Conservation (phyloP, 2,888 invertebrate species). For the Ophonus ardosiacus region DNA sequence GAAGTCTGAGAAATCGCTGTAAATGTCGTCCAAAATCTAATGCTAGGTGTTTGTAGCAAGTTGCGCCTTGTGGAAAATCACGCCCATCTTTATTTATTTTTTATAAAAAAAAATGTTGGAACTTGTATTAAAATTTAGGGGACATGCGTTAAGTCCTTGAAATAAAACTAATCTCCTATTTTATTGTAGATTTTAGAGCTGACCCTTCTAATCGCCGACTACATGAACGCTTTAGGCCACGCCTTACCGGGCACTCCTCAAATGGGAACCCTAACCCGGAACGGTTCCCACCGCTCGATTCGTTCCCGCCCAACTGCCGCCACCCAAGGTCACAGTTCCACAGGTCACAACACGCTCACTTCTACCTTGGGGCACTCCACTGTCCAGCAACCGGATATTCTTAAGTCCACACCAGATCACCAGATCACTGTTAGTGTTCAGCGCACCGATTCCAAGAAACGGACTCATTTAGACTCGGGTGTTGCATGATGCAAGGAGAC, state of each 20-base stretch:
- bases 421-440: constrained; percentile 72
- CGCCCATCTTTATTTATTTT: no score
- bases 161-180: not conserved
- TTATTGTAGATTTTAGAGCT: constrained; percentile 88
- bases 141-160: not conserved
- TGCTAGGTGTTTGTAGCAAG: no score
- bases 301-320: constrained; percentile 73
- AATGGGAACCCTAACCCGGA: constrained; percentile 86
- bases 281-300: constrained; percentile 83
- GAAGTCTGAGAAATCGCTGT: no score
- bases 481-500: constrained; percentile 73
- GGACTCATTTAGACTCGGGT: constrained; percentile 76
- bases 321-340: constrained; percentile 73
- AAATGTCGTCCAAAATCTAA: no score
- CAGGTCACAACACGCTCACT: constrained; percentile 71
- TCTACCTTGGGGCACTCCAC: constrained; percentile 70
- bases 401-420: constrained; percentile 92
- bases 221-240: constrained; percentile 92
- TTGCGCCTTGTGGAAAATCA: no score
- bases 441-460: constrained; percentile 76
- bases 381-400: constrained; percentile 87
- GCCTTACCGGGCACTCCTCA: constrained; percentile 87
- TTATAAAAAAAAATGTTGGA: no score
- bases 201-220: constrained; percentile 93
- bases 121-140: no score